Evolutionary conservation across 2,797 vertebrate genomes (phyloP), one percentile per base, ranked within the genome.

Genomic region (Avahi laniger): DNA sequence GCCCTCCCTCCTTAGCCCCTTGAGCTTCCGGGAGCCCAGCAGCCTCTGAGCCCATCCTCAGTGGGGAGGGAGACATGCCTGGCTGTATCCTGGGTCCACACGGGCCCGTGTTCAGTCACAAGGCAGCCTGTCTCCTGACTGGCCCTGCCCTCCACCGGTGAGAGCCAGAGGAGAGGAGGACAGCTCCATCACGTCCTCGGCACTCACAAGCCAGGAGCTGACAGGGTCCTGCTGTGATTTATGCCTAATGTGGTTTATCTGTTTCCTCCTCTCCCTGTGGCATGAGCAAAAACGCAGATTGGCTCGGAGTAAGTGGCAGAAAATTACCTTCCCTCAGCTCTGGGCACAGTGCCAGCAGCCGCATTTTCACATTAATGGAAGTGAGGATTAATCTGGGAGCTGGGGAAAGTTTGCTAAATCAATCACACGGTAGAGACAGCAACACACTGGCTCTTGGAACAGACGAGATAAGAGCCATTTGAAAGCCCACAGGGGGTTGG

Each of bases 271-370:
- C 50, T 75, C 52, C 82, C 22, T 9, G 5, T 9, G 28, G 43
- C 48, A 46, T 2, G 43, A 63, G 54, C 26, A 11, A 50, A 87
- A 80, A 41, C 2, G 3, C 9, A 30, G 52, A 57, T 4, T 4
- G 63, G 83, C 94, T 94, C 89, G 24, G 91, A 69, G 4, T 1
- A 48, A 81, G 65, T 3, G 18, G 43, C 89, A 95, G 93, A 48
- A 88, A 91, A 80, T n/a, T 13, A 54, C 65, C 80, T n/a, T 35
- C 41, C 59, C 90, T 15, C 5, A 26, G 88, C 41, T 61, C 85
- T 10, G 48, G 94, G 95, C 86, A 35, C 63, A 46, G 48, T 0
- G 91, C 93, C 88, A 63, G 82, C 87, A n/a, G 79, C 67, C 1
- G 3, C 75, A 59, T 13, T 67, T 73, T 41, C 48, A 35, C 63